These are phyloP conservation scores for Brachionus koreanus DNA, from an alignment of 1,140 invertebrate genomes.

Conservation along the genomic window DNA sequence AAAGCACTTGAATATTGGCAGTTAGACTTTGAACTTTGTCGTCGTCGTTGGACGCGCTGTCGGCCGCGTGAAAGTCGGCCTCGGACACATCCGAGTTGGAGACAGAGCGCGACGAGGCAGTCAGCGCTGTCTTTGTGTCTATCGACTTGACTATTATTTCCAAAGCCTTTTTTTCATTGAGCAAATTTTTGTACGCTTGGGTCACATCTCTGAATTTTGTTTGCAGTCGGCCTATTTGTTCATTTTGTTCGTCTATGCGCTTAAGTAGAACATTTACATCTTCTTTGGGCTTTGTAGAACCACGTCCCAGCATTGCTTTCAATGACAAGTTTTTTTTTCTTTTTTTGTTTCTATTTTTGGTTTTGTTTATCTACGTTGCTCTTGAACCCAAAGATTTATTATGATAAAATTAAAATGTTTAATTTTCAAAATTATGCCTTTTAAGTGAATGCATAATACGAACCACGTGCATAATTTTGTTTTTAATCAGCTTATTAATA, in stretches of 20 bases:
- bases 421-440: background rate
- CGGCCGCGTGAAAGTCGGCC: background rate
- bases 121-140: background rate
- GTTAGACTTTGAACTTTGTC: background rate
- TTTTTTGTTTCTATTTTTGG: background rate
- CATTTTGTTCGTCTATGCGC: slow-evolving; percentile 16
- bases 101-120: background rate
- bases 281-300: background rate
- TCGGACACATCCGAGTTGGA: slow-evolving; percentile 38
- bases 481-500: background rate
- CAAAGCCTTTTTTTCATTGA: slow-evolving; percentile 21
- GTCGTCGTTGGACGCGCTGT: background rate
- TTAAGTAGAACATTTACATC: background rate
- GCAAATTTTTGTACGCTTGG: slow-evolving; percentile 6
- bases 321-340: background rate
- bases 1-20: background rate
- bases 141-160: slow-evolving; percentile 42
- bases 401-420: background rate
- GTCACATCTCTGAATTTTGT: slow-evolving; percentile 19
- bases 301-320: background rate
- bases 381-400: background rate
- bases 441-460: background rate
- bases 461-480: too few species aligned
- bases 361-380: slow-evolving; percentile 2
- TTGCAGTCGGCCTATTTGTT: background rate